Conservation (phyloP, 1,140 invertebrate genomes). For the Neotoxoptera formosana region DNA sequence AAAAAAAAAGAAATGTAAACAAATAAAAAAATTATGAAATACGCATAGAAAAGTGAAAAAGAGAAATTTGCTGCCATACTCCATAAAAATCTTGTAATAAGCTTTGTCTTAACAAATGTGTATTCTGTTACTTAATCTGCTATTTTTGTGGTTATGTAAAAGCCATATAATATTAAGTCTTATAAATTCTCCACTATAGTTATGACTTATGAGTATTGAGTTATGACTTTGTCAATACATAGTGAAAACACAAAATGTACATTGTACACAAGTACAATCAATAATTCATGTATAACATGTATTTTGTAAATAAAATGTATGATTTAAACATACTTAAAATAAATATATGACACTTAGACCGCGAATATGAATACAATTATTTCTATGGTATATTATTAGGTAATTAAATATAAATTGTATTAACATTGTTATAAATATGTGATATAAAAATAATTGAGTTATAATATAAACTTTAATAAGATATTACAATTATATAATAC, state of each 20-base stretch:
- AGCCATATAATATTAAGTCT: too few species aligned
- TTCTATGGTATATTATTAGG: neutral
- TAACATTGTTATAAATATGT: neutral
- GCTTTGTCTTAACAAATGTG: too few species aligned
- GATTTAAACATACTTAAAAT: too few species aligned
- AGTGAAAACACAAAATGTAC: neutral
- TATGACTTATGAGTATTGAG: too few species aligned
- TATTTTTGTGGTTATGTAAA: too few species aligned
- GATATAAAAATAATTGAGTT: slow-evolving; percentile 5
- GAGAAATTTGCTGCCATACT: too few species aligned
- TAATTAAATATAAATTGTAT: neutral
- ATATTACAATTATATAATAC: slow-evolving; percentile 46
- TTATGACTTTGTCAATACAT: neutral
- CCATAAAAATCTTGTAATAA: too few species aligned
- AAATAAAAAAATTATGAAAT: too few species aligned
- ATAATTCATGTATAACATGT: neutral
- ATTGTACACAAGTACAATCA: neutral
- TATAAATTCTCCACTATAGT: too few species aligned
- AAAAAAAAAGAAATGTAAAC: too few species aligned
- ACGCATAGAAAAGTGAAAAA: too few species aligned
- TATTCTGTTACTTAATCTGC: too few species aligned
- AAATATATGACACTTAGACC: neutral
- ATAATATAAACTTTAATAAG: neutral
- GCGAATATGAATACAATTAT: neutral
- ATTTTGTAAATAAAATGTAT: neutral